Evolutionary conservation across 2,113 vertebrate genomes (phyloP).

Genomic region (Alouatta palliata): DNA sequence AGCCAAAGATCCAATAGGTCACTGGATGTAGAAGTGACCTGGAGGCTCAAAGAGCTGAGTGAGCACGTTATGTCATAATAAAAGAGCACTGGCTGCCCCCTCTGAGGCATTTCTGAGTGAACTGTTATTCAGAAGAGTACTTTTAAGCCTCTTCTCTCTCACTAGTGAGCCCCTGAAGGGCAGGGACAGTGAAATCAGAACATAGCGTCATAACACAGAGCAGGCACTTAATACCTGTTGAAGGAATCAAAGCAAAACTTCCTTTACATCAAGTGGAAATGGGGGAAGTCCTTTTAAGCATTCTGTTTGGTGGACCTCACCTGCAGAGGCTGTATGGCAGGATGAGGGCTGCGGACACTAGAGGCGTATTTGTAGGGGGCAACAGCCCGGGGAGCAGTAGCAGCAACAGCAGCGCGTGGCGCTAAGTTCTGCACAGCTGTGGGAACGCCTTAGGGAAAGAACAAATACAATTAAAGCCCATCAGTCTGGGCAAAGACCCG

Average conservation of each 20-base stretch:
- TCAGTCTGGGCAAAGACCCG: slow-evolving; percentile 65
- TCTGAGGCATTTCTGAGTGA: neutral
- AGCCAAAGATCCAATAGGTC: neutral
- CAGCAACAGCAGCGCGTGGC: slow-evolving; percentile 90
- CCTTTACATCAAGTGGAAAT: neutral
- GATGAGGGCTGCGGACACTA: slow-evolving; percentile 93
- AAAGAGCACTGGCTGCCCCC: neutral
- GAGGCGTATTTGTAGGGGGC: slow-evolving; percentile 97
- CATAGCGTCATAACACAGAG: neutral
- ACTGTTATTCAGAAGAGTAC: neutral
- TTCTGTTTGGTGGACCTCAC: slow-evolving; percentile 78
- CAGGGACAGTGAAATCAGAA: neutral
- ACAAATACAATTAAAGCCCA: slow-evolving; percentile 53
- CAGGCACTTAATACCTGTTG: neutral
- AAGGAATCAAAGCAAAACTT: neutral
- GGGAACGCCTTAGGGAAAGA: slow-evolving; percentile 81
- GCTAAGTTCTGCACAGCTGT: slow-evolving; percentile 88
- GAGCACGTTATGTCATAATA: neutral
- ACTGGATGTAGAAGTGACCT: neutral
- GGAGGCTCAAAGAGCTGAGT: neutral
- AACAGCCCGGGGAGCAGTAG: slow-evolving; percentile 90
- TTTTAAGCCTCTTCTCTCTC: neutral
- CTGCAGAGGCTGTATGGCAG: slow-evolving; percentile 94
- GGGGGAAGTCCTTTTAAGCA: neutral
- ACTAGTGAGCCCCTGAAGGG: neutral